A percentile compares a stretch with the other conserved stretches of the same genome.
Conservation (phyloP, 2,797 vertebrate species). For the Hoplostethus atlanticus region DNA sequence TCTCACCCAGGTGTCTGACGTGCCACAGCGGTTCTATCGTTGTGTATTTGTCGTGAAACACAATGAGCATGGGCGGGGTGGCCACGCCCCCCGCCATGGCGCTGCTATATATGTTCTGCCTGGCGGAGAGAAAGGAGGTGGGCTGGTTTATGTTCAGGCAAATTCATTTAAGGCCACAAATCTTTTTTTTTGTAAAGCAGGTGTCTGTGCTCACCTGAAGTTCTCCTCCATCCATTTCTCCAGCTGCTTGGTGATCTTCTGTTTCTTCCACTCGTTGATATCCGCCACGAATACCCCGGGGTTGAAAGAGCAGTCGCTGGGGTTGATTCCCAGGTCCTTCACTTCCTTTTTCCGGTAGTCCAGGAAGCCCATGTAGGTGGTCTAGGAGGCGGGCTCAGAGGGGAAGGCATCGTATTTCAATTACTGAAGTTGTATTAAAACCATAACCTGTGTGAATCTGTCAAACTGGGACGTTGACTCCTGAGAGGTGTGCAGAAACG, state of each 20-base stretch:
- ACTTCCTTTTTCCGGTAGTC: conserved; percentile 94
- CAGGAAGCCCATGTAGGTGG: conserved; percentile 97
- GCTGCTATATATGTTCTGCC: conserved; percentile 94
- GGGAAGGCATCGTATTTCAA: conserved; percentile 19
- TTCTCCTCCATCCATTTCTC: conserved; percentile 97
- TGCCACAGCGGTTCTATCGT: conserved; percentile 94
- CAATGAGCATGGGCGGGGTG: conserved; percentile 94
- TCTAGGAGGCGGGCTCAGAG: conserved; percentile 80
- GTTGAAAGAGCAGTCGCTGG: conserved; percentile 96
- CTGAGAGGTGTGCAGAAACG: too few species aligned
- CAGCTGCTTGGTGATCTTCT: conserved; percentile 94
- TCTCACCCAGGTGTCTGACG: conserved; percentile 92
- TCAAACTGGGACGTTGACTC: too few species aligned
- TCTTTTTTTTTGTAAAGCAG: background rate
- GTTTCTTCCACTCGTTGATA: conserved; percentile 92
- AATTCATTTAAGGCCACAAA: too few species aligned
- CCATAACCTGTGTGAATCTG: too few species aligned
- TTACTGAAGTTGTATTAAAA: background rate
- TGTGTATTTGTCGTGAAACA: conserved; percentile 93
- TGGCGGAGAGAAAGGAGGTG: conserved; percentile 59
- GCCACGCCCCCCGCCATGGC: conserved; percentile 93
- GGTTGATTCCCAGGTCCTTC: conserved; percentile 93
- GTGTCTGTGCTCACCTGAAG: conserved; percentile 80
- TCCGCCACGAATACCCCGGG: conserved; percentile 97
- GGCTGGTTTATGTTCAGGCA: too few species aligned